Conservation (phyloP, 1,140 invertebrate species). For the Monochamus saltuarius region DNA sequence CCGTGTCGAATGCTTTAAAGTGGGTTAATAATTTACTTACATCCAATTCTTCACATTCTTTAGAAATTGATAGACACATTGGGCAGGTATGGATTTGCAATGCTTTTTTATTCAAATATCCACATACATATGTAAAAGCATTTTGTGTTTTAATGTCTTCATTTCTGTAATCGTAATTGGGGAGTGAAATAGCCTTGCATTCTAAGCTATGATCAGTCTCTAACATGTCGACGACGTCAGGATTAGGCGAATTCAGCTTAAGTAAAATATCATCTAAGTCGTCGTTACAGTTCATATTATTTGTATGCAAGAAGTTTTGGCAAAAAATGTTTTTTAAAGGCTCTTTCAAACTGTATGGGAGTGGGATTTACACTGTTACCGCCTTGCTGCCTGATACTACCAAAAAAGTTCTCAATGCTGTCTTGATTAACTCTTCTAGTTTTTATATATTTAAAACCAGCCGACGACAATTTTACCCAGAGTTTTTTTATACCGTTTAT, state of each 20-base stretch:
- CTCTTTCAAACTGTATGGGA: slow-evolving; percentile 17
- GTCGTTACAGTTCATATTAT: slow-evolving; percentile 11
- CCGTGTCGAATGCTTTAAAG: neutral
- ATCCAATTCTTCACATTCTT: slow-evolving; percentile 8
- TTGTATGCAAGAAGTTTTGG: slow-evolving; percentile 9
- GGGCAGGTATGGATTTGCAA: slow-evolving; percentile 8
- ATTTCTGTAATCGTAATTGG: slow-evolving; percentile 11
- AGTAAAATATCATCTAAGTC: slow-evolving; percentile 8
- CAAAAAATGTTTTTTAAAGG: slow-evolving; percentile 22
- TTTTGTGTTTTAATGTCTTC: slow-evolving; percentile 11
- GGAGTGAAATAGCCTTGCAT: slow-evolving; percentile 8
- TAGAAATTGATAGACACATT: slow-evolving; percentile 1
- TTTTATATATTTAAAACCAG: slow-evolving; percentile 12
- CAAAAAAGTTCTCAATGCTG: neutral
- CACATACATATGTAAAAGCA: slow-evolving; percentile 21
- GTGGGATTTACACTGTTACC: slow-evolving; percentile 12
- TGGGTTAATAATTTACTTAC: neutral
- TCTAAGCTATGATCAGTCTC: neutral
- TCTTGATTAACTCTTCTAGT: slow-evolving; percentile 13
- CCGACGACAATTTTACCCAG: neutral
- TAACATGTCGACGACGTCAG: neutral
- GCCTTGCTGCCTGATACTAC: slow-evolving; percentile 15
- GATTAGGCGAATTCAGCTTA: neutral
- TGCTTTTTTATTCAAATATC: slow-evolving; percentile 21
- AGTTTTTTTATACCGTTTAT: slow-evolving; percentile 2